phyloP scores from a whole-genome alignment of 1,140 invertebrate species.

The Rhopalosiphum padi region DNA sequence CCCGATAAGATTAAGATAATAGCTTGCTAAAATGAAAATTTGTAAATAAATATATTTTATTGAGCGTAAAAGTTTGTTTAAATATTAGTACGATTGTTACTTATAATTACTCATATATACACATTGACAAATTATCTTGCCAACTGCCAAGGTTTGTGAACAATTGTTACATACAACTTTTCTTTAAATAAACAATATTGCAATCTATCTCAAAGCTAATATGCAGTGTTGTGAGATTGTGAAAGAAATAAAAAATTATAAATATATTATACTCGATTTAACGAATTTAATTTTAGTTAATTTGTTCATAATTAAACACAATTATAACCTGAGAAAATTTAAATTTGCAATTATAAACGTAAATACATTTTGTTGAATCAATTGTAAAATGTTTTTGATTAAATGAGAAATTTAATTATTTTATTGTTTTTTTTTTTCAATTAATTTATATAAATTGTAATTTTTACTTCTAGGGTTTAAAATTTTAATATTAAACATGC shows the following conservation, averaged over 20 bases:
- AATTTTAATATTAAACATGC: neutral
- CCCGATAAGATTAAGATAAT: neutral
- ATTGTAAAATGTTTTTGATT: too few species aligned
- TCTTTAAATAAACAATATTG: too few species aligned
- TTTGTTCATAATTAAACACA: too few species aligned
- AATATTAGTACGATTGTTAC: neutral
- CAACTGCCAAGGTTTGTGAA: neutral
- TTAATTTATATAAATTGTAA: neutral
- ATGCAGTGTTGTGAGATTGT: neutral
- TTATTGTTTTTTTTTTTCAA: neutral
- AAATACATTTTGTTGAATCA: too few species aligned
- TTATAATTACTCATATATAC: neutral
- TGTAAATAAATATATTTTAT: neutral
- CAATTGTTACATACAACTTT: too few species aligned
- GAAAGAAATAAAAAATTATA: too few species aligned
- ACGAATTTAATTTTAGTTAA: too few species aligned
- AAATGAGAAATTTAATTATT: too few species aligned
- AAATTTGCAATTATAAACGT: too few species aligned
- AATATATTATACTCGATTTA: too few species aligned
- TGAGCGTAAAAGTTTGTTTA: neutral
- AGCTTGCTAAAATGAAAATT: neutral
- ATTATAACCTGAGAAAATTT: too few species aligned
- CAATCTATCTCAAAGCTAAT: too few species aligned
- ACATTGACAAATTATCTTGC: neutral
- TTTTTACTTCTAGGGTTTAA: neutral